Evolutionary conservation across 2,113 vertebrate species (phyloP).

Genomic region (Pogonocichla stellata): DNA sequence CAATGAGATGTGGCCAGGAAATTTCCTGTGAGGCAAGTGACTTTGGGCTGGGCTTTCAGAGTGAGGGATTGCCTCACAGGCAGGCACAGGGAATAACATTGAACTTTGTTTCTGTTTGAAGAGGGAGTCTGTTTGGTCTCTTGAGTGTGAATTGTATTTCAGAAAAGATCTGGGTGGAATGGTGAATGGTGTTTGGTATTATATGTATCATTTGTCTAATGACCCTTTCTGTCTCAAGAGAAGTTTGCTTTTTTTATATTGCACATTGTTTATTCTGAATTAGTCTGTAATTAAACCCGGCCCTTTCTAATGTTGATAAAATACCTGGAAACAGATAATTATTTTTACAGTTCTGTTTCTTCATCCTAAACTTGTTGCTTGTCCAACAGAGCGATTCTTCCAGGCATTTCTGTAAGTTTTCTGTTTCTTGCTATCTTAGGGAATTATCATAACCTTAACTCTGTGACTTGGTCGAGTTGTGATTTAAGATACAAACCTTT

Average conservation of each 20-base stretch:
- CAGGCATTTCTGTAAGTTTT: background rate
- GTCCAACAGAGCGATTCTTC: background rate
- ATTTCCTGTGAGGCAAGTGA: background rate
- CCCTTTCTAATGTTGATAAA: background rate
- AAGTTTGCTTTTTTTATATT: background rate
- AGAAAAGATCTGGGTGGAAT: background rate
- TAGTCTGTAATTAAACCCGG: background rate
- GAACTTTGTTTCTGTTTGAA: background rate
- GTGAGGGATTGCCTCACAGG: background rate
- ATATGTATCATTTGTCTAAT: fast-evolving
- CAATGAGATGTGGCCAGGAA: background rate
- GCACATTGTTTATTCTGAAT: background rate
- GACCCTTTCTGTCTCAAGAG: background rate
- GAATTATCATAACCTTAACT: background rate
- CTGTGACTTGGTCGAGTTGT: background rate
- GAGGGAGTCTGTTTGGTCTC: background rate
- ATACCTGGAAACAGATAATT: background rate
- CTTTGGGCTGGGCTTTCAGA: background rate
- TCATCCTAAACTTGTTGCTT: background rate
- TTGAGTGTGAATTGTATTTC: background rate
- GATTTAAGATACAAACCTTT: background rate
- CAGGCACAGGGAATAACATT: background rate
- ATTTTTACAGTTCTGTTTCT: background rate
- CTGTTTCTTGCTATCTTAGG: background rate
- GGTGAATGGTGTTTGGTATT: background rate